Conservation (phyloP, 2,113 vertebrate species). For the Catharus bicknelli region DNA sequence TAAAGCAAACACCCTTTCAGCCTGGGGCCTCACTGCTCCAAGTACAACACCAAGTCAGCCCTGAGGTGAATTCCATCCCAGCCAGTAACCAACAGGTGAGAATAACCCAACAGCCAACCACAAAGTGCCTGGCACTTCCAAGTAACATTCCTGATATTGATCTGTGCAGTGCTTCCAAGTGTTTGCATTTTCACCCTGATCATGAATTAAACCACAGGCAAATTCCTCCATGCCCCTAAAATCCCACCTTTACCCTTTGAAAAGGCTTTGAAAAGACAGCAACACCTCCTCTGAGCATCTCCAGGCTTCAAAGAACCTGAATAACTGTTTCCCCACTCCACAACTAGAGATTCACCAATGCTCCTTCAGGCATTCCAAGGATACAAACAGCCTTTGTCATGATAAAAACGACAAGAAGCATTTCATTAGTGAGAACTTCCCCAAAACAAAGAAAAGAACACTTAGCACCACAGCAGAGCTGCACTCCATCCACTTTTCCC, state of each 20-base stretch:
- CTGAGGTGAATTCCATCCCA: background rate
- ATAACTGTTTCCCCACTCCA: background rate
- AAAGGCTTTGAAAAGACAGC: background rate
- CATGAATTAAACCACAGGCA: background rate
- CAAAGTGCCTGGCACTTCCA: background rate
- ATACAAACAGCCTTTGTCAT: background rate
- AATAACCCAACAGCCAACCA: background rate
- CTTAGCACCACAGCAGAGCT: background rate
- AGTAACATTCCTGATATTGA: background rate
- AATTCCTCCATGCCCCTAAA: background rate
- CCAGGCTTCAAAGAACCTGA: background rate
- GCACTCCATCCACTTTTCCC: background rate
- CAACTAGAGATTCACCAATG: background rate
- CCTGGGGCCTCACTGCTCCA: background rate
- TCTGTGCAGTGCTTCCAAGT: background rate
- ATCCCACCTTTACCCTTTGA: background rate
- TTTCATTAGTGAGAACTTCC: background rate
- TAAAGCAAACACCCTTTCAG: background rate
- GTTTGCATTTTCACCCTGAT: background rate
- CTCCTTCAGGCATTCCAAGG: background rate
- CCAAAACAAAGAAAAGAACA: background rate
- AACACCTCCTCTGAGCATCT: background rate
- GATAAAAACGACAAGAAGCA: background rate
- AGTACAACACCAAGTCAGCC: background rate
- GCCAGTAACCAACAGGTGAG: background rate